Evolutionary conservation across 2,888 invertebrate genomes (phyloP), one percentile per base, ranked within the genome.

Genomic region (Odontothrips loti): DNA sequence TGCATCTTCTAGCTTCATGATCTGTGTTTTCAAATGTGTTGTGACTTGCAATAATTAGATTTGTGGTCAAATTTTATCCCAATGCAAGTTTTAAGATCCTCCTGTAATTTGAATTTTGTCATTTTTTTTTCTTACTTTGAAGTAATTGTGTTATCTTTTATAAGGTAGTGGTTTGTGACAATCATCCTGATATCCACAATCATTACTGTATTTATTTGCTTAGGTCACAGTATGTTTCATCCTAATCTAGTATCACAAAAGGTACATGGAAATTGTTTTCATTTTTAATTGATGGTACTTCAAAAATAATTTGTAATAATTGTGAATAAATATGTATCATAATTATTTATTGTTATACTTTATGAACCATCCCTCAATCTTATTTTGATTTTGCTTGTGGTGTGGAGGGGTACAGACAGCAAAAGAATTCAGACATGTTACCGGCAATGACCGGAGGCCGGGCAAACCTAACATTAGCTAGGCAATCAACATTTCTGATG

Each of bases 291-390:
- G n/a, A 58, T 58, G n/a, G 15, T 58, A 20, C 58, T n/a, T n/a
- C 15, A 58, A 58, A 58, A n/a, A 17, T 6, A 11, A 75, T 27
- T 12, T 75, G 68, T 75, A 75, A 75, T 75, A 75, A 75, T 75
- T 23, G 27, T 75, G 68, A 75, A 75, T 75, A 75, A 75, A 75
- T 75, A 8, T 75, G 58, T 58, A 20, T 23, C 47, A 58, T 51
- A 47, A 43, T 79, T 79, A 43, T 79, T 43, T 43, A 43, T 43
- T 43, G 34, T 43, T 43, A 4, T 43, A 43, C 34, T 43, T 43
- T 43, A n/a, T n/a, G n/a, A n/a, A n/a, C n/a, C n/a, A n/a, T n/a
- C n/a, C 34, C 34, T 43, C 34, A 6, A 43, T 4, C 34, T 48
- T 23, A 48, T 20, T 27, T 4, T 23, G 79, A 48, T 58, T 11